Evolutionary conservation across 2,797 vertebrate species (phyloP).

Genomic region (Threskiornis aethiopicus): DNA sequence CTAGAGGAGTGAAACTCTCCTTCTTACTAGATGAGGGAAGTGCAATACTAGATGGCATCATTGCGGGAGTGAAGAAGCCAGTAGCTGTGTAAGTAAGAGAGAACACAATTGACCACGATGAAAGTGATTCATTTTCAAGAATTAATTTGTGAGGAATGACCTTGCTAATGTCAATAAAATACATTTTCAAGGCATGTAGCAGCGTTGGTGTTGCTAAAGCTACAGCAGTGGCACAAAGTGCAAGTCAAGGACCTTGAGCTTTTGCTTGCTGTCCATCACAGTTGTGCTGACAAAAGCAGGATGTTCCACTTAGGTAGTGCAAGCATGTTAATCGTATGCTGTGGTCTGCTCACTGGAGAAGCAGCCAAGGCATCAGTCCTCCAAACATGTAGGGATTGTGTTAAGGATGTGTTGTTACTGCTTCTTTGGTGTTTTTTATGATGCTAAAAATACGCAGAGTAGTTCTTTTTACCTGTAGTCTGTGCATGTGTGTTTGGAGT

Average conservation of each 20-base stretch:
- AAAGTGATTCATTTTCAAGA: not conserved
- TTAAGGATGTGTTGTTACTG: not conserved
- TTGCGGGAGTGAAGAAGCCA: conserved; percentile 80
- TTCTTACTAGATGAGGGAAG: conserved; percentile 91
- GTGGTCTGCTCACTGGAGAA: not conserved
- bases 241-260: not conserved
- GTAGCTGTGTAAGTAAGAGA: conserved; percentile 85
- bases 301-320: not conserved
- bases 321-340: not conserved
- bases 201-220: not conserved
- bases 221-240: not conserved
- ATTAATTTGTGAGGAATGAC: not conserved
- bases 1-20: conserved; percentile 79
- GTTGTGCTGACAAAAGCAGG: not conserved
- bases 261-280: not conserved
- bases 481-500: not conserved
- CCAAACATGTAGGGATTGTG: not conserved
- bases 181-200: not conserved
- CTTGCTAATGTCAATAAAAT: not conserved
- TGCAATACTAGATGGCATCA: conserved; percentile 80
- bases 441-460: not conserved
- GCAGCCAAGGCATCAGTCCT: not conserved
- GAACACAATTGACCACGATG: not conserved
- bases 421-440: not conserved
- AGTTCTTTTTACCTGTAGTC: not conserved